phyloP scores from a whole-genome alignment of 2,888 invertebrate species.

The Pycnomerus fuliginosus region DNA sequence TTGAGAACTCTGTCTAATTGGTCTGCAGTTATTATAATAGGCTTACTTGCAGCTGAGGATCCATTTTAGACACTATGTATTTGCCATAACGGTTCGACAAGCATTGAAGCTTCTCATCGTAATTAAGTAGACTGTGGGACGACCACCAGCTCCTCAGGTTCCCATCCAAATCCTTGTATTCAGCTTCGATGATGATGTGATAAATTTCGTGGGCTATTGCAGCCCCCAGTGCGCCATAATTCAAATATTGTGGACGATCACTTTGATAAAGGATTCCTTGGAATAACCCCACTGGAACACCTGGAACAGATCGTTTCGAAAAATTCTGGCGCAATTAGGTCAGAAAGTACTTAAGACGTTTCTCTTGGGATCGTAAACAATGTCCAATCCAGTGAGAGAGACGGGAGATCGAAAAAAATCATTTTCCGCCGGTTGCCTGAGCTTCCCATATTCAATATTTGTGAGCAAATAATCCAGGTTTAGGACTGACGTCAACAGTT shows the following conservation, averaged over 20 bases:
- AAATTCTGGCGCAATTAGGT: background rate
- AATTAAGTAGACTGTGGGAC: constrained; percentile 73
- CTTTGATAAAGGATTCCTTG: constrained; percentile 44
- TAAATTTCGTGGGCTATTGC: constrained; percentile 47
- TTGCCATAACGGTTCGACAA: constrained; percentile 82
- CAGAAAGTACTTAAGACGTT: constrained; percentile 38
- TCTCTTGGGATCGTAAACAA: constrained; percentile 35
- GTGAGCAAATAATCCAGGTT: constrained; percentile 32
- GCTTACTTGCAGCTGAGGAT: constrained; percentile 61
- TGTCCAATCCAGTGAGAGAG: constrained; percentile 36
- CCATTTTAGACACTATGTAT: constrained; percentile 75
- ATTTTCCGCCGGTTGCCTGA: constrained; percentile 29
- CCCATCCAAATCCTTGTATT: constrained; percentile 83
- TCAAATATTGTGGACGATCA: constrained; percentile 48
- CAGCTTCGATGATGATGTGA: constrained; percentile 57
- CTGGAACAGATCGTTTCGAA: constrained; percentile 26
- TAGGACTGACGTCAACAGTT: constrained; percentile 36
- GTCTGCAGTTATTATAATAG: background rate
- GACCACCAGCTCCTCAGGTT: constrained; percentile 92
- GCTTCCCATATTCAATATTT: constrained; percentile 33
- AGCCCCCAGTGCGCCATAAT: constrained; percentile 47
- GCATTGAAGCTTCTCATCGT: constrained; percentile 79
- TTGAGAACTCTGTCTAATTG: too few species aligned
- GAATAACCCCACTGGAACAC: constrained; percentile 45
- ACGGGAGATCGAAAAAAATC: constrained; percentile 33